Percentiles rank a stretch among this genome's conserved stretches.
Conservation (phyloP, 2,797 vertebrate species). For the Acrossocheilus fasciatus region DNA sequence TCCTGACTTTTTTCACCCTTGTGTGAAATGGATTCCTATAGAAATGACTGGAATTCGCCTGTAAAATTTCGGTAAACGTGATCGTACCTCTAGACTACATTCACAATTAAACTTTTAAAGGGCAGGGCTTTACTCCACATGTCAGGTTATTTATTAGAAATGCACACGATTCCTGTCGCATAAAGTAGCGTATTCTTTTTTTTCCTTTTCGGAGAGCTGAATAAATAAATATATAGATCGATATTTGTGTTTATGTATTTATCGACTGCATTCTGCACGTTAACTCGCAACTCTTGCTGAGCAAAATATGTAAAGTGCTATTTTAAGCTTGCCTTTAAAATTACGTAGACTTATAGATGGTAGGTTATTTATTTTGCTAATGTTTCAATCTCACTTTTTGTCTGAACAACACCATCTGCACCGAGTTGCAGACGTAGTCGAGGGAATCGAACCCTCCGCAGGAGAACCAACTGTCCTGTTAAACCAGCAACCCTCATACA, state of each 20-base stretch:
- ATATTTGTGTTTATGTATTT: slow-evolving; percentile 79
- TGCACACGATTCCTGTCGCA: slow-evolving; percentile 76
- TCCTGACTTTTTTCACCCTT: neutral
- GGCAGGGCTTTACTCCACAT: slow-evolving; percentile 59
- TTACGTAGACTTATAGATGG: slow-evolving; percentile 65
- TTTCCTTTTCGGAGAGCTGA: slow-evolving; percentile 74
- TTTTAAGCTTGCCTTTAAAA: slow-evolving; percentile 75
- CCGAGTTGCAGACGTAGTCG: slow-evolving; percentile 48
- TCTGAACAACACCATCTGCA: slow-evolving; percentile 52
- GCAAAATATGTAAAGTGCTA: slow-evolving; percentile 75
- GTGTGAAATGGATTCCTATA: neutral
- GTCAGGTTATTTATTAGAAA: slow-evolving; percentile 68
- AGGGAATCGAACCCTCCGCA: slow-evolving; percentile 43
- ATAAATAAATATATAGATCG: slow-evolving; percentile 68
- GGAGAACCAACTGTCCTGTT: slow-evolving; percentile 53
- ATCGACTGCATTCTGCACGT: slow-evolving; percentile 81
- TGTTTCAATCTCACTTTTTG: slow-evolving; percentile 51
- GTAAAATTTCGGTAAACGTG: neutral
- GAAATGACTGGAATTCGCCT: neutral
- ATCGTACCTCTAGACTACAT: slow-evolving; percentile 29
- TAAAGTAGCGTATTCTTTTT: slow-evolving; percentile 79
- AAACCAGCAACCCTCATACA: slow-evolving; percentile 63
- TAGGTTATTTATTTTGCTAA: slow-evolving; percentile 71
- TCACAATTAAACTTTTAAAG: slow-evolving; percentile 50
- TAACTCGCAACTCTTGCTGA: slow-evolving; percentile 75